Base-by-base conservation (phyloP, 2,113 vertebrate genomes). In the Anhinga rufa region DNA sequence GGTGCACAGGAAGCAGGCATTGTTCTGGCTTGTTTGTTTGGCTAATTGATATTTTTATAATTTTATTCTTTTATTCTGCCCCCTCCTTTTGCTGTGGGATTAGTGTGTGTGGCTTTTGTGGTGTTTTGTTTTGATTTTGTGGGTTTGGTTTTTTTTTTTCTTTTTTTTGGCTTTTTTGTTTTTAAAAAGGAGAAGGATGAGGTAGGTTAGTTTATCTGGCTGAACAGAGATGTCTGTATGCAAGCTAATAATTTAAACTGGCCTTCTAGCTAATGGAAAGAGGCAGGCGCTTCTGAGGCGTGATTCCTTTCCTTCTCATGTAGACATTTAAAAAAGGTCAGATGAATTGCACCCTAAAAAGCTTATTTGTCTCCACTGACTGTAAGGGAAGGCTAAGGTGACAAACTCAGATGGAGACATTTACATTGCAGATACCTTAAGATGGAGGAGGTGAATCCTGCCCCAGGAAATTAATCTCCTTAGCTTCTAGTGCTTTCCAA, bases 311-410 rank as follows among this genome's bases (percentile, higher is more conserved):
- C 52, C 70, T 79, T 95, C 61, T 90, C 25, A 10, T 69, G 66
- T 31, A 90, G 82, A 38, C 66, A 11, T 89, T 89, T 93, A 76
- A 91, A 92, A 93, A 72, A 61, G 62, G 82, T 82, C 70, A 88
- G 87, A 69, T 65, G 46, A 91, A 70, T 79, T 19, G 14, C 82
- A 77, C 69, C 87, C 66, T 76, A 32, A 72, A 95, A 79, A 66
- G 55, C 74, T 86, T 62, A 74, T 79, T 92, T 94, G 75, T 93
- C 71, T 87, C 78, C 40, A 11, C 70, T 87, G 87, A 36, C 70
- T 94, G 57, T 46, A 72, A 88, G 91, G 66, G 54, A 44, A 96
- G 87, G 87, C 84, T 91, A 77, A 91, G 93, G 90, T 95, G 87
- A 82, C 85, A 96, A 88, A 76, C 54, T 65, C 38, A 21, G 89